Conservation (phyloP, 2,797 vertebrate genomes). For the Huso huso region DNA sequence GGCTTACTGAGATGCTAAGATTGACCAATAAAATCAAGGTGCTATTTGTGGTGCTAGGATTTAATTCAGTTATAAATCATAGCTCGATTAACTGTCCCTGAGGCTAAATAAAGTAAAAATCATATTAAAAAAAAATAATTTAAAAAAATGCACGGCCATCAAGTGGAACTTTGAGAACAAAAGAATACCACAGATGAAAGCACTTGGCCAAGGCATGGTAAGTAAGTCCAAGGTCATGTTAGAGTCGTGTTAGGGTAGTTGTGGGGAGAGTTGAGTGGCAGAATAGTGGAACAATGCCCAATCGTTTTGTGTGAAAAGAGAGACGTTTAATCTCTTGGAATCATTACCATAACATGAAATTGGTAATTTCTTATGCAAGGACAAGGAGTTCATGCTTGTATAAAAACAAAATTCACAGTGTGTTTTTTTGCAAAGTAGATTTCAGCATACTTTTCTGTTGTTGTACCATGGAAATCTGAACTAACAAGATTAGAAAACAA, state of each 20-base stretch:
- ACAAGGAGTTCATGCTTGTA: conserved; percentile 26
- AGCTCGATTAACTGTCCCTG: too few species aligned
- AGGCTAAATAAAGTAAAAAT: too few species aligned
- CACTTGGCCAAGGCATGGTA: too few species aligned
- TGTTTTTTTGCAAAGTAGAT: conserved; percentile 40
- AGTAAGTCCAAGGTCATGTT: conserved; percentile 5
- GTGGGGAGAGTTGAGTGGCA: background rate
- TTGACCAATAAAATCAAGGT: too few species aligned
- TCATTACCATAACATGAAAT: conserved; percentile 16
- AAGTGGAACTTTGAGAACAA: too few species aligned
- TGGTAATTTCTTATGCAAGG: conserved; percentile 9
- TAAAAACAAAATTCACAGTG: background rate
- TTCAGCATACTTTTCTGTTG: conserved; percentile 27
- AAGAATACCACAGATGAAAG: too few species aligned
- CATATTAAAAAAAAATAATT: too few species aligned
- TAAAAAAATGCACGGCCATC: too few species aligned
- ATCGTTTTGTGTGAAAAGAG: background rate
- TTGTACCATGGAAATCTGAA: conserved; percentile 55
- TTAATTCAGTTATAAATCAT: too few species aligned
- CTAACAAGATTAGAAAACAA: conserved; percentile 63
- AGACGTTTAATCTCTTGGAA: background rate
- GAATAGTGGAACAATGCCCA: background rate
- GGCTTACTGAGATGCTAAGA: too few species aligned
- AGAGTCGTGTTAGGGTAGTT: background rate
- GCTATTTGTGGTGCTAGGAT: too few species aligned